Conservation (phyloP, 2,797 vertebrate species). For the Gephyroberyx darwinii region DNA sequence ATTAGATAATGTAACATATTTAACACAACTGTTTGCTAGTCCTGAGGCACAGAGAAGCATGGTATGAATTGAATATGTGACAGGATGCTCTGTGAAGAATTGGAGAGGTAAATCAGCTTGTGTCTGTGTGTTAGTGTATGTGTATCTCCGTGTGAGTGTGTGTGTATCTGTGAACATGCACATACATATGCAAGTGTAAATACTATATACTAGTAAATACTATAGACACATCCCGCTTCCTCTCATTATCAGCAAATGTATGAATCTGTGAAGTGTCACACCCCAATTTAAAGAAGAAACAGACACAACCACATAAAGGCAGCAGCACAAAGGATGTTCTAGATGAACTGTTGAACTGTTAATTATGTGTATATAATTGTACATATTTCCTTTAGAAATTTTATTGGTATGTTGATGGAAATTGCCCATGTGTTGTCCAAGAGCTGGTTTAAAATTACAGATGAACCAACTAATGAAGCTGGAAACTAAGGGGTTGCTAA, state of each 20-base stretch:
- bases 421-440: not conserved
- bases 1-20: slow-evolving; percentile 29
- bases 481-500: slow-evolving; percentile 3
- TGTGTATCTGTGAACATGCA: not conserved
- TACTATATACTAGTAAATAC: not conserved
- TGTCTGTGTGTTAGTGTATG: not conserved
- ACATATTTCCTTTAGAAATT: not conserved
- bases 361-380: no score
- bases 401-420: not conserved
- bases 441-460: not conserved
- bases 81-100: slow-evolving; percentile 19
- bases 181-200: slow-evolving; percentile 27
- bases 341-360: no score
- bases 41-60: slow-evolving; percentile 9
- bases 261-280: not conserved
- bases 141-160: not conserved
- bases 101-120: slow-evolving; percentile 26
- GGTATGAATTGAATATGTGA: slow-evolving; percentile 13
- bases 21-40: slow-evolving; percentile 36
- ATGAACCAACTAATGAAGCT: slow-evolving; percentile 1
- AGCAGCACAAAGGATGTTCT: no score
- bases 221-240: not conserved
- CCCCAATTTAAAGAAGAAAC: slow-evolving; percentile 11
- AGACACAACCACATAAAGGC: no score
- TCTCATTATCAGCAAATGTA: slow-evolving; percentile 3